Evolutionary conservation across 1,140 invertebrate species (phyloP).

Genomic region (Ladona fulva): DNA sequence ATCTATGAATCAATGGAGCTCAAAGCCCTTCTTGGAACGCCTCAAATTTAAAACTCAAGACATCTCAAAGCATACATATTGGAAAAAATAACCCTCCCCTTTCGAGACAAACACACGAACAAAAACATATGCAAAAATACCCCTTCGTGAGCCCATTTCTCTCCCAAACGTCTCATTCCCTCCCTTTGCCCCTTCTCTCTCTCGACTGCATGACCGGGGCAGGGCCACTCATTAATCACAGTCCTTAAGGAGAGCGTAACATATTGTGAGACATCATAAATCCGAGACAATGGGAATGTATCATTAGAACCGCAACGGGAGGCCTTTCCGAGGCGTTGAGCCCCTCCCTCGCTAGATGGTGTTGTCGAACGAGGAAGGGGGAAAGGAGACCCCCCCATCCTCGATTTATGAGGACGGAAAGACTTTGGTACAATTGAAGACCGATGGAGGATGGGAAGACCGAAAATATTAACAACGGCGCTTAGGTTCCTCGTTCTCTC

Average conservation of each 20-base stretch:
- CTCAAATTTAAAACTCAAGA: no score
- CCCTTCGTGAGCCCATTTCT: neutral
- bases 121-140: neutral
- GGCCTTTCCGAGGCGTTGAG: conserved; percentile 1
- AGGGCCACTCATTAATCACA: neutral
- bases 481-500: neutral
- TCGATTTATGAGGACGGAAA: neutral
- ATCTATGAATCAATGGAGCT: no score
- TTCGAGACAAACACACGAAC: no score
- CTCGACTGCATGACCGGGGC: neutral
- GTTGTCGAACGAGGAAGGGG: neutral
- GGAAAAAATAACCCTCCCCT: no score
- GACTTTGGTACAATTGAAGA: neutral
- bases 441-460: neutral
- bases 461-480: neutral
- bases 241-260: conserved; percentile 7
- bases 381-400: neutral
- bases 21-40: no score
- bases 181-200: neutral
- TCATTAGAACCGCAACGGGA: neutral
- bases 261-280: conserved; percentile 7
- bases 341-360: neutral
- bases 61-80: no score
- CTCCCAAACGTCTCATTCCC: neutral
- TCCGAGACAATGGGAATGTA: conserved; percentile 8